Evolutionary conservation across 2,888 invertebrate species (phyloP).

Genomic region (Oxyscelio sp.): DNA sequence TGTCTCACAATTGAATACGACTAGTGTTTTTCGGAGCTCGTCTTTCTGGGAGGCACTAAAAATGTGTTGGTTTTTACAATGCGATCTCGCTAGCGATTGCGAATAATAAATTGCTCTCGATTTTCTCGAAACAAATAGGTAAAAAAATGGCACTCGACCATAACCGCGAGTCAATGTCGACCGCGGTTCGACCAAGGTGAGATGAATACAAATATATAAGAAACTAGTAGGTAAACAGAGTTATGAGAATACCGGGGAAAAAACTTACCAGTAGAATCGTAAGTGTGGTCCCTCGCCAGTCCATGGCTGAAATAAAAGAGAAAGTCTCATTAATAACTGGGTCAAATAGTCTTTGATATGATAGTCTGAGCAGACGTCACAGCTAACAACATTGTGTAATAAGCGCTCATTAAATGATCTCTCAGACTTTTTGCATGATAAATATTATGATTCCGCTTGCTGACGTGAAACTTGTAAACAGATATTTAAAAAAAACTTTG

Average conservation of each 20-base stretch:
- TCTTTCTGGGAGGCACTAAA: too few species aligned
- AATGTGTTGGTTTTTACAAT: too few species aligned
- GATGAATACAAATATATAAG: conserved; percentile 52
- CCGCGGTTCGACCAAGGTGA: conserved; percentile 62
- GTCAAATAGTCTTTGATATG: conserved; percentile 79
- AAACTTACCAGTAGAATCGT: conserved; percentile 85
- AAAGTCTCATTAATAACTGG: conserved; percentile 87
- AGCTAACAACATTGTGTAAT: conserved; percentile 53
- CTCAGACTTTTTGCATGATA: conserved; percentile 8
- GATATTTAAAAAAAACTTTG: neutral
- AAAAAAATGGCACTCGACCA: conserved; percentile 42
- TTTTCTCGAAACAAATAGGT: conserved; percentile 44
- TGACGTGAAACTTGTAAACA: conserved; percentile 10
- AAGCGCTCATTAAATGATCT: conserved; percentile 36
- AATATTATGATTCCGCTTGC: conserved; percentile 16
- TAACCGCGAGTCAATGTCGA: conserved; percentile 69
- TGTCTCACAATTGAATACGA: too few species aligned
- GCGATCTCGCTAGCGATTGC: conserved; percentile 17
- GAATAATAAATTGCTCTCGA: conserved; percentile 48
- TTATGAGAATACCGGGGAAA: conserved; percentile 34
- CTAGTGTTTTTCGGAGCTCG: too few species aligned
- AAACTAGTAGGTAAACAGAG: conserved; percentile 42
- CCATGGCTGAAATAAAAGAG: conserved; percentile 88
- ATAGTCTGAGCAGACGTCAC: conserved; percentile 54
- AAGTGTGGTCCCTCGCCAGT: conserved; percentile 84